Evolutionary conservation across 2,888 invertebrate genomes (phyloP).

Genomic region (Tetrapedia diversipes): DNA sequence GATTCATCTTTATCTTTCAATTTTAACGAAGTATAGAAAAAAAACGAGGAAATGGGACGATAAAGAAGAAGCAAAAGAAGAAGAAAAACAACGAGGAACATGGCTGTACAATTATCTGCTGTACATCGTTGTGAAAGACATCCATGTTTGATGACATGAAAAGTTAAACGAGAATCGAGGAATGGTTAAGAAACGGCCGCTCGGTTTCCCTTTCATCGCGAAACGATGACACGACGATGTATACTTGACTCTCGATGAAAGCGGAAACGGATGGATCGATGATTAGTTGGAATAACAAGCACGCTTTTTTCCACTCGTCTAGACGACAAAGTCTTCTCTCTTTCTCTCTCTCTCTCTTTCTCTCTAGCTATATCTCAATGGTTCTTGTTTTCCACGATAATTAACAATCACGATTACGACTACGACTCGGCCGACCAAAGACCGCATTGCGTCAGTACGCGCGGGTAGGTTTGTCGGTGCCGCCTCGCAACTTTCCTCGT

Average conservation of each 20-base stretch:
- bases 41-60: not conserved
- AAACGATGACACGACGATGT: not conserved
- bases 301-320: not conserved
- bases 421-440: constrained; percentile 45
- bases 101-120: constrained; percentile 4
- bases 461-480: constrained; percentile 40
- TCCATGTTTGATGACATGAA: not conserved
- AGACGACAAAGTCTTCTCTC: constrained; percentile 23
- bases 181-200: not conserved
- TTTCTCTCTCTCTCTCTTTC: too few relatives aligned
- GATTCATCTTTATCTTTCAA: not conserved
- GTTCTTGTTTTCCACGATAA: constrained; percentile 46
- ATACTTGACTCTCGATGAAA: constrained; percentile 2
- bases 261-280: not conserved
- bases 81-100: not conserved
- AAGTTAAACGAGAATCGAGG: not conserved
- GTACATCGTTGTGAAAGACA: not conserved
- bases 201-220: not conserved
- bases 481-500: constrained; percentile 62
- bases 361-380: too few relatives aligned
- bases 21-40: not conserved
- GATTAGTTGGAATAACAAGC: not conserved
- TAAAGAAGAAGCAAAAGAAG: too few relatives aligned
- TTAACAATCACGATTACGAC: constrained; percentile 60
- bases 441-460: constrained; percentile 63